Evolutionary conservation across 1,140 invertebrate species (phyloP), one percentile per base, ranked within the genome.

Genomic region (Tetramorium parvispinum): DNA sequence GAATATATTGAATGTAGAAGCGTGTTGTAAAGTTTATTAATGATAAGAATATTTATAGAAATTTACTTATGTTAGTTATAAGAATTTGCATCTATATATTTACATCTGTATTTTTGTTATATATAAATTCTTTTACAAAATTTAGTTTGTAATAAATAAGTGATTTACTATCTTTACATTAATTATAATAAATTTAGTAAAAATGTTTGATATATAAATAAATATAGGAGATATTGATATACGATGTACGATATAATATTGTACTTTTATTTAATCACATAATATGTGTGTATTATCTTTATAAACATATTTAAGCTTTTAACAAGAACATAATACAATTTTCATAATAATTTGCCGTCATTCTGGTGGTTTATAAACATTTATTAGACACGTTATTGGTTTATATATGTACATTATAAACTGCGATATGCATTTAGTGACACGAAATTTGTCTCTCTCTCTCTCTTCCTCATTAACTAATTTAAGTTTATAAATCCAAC

Each of bases 321-420:
- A 16, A 10, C 5, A 21, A 11, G 16, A 68, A 73, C 3, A 13
- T 46, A 46, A 13, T 46, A 46, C 5, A 32, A 68, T 68, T 82
- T 57, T 59, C 13, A 27, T 27, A 70, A 40, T 40, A 24, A 70
- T 43, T 81, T 70, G 3, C 10, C 24, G 7, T 27, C 16, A 49
- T 53, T 53, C 21, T 40, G 77, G 43, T 40, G 40, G 11, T 59
- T 73, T 46, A 73, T 71, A 24, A 68, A 68, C 53, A 79, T 79
- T 40, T 37, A 51, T 78, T 68, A 68, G 3, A 51, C 21, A 51
- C 16, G 8, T 27, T n/a, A 18, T 68, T 77, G 24, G 3, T 43
- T 55, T 55, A 18, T n/a, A 27, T n/a, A 55, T n/a, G 16, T 70
- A 70, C 5, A 21, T 79, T 27, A 40, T 43, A 81, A 57, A 55